Evolutionary conservation across 2,888 invertebrate species (phyloP), one percentile per base, ranked within the genome.

Genomic region (Andricus quercusramuli): DNA sequence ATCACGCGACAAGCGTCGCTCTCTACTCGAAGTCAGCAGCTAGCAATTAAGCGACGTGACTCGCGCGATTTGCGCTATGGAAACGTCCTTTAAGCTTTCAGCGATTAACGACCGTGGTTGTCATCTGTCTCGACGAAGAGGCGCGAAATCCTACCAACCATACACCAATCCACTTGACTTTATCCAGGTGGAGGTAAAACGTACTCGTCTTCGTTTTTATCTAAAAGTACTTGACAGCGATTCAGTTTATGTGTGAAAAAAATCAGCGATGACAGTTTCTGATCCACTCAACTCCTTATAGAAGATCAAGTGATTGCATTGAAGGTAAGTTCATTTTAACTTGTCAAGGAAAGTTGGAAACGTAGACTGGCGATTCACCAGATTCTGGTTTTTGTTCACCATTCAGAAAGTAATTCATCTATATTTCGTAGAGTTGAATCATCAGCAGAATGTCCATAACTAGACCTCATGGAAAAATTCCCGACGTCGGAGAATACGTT

Each of bases 11-110:
- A 74, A 74, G 56, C 67, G 41, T 41, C 41, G 22, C 37, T 67
- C 67, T 67, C 41, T 37, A 67, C 41, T 22, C 6, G 41, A n/a
- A 67, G 79, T 70, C 79, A 80, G 80, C 84, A 85, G 84, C 87
- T 88, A 87, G 90, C 92, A 92, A 92, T 92, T 92, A 92, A 92
- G 88, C 81, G 87, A 89, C 89, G 90, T 92, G 92, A 92, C 92
- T 90, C 86, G 85, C 88, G 85, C 86, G 84, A 85, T 88, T 88
- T 84, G 79, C 83, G 85, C 83, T 79, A 82, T 88, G 87, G 86
- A 89, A 89, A 87, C 87, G 87, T 86, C 87, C 68, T 80, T 85
- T 86, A 85, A 83, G 85, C 88, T 80, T 86, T 86, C 84, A 84
- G 84, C 88, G 86, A 88, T 88, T 88, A 88, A 87, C 84, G 86